A percentile compares a stretch with the other conserved stretches of the same genome.
Conservation (phyloP, 2,888 invertebrate species). For the Linnaemya tessellans region DNA sequence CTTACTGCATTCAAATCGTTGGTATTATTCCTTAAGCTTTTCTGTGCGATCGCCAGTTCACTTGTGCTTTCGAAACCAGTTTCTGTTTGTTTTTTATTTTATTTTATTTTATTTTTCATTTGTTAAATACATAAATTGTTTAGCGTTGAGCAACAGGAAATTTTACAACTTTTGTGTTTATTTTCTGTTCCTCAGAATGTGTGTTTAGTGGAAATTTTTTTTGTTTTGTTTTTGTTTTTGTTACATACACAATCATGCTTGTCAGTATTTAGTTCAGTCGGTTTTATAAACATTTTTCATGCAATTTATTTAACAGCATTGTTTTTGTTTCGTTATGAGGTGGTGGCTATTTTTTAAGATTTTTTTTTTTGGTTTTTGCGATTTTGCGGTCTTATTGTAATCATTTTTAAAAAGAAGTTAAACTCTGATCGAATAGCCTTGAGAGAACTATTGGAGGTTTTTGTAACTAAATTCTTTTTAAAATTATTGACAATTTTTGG, state of each 20-base stretch:
- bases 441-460: constrained; percentile 8
- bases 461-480: neutral
- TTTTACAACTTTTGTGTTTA: constrained; percentile 30
- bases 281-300: constrained; percentile 19
- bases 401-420: neutral
- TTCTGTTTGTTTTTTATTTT: neutral
- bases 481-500: constrained; percentile 21
- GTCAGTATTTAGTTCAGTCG: neutral
- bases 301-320: neutral
- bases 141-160: constrained; percentile 55
- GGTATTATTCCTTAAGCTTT: constrained; percentile 28
- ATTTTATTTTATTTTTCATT: too few species aligned
- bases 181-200: constrained; percentile 27
- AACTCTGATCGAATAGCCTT: constrained; percentile 38
- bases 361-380: neutral
- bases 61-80: constrained; percentile 23
- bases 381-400: constrained; percentile 22
- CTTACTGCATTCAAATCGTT: neutral
- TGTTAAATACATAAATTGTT: constrained; percentile 15
- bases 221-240: too few species aligned
- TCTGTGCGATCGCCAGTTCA: neutral
- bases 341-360: constrained; percentile 10
- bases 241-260: neutral
- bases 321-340: constrained; percentile 25
- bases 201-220: constrained; percentile 27